Conservation (phyloP, 1,140 invertebrate genomes). For the Nephila pilipes region DNA sequence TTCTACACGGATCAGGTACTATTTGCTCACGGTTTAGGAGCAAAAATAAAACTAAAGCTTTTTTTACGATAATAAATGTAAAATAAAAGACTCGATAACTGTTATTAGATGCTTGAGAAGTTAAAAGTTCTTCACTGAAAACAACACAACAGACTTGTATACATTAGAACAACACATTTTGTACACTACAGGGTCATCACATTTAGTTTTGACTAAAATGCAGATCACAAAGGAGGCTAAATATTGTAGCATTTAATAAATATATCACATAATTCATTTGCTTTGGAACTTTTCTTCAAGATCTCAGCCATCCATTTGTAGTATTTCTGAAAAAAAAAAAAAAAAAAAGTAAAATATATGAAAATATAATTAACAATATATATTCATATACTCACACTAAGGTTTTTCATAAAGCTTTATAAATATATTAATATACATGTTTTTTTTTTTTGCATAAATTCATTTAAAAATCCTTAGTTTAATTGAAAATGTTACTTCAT, state of each 20-base stretch:
- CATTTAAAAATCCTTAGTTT: too few species aligned
- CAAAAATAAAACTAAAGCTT: neutral
- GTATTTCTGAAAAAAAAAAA: constrained; percentile 24
- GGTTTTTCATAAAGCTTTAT: too few species aligned
- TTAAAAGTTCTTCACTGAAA: neutral
- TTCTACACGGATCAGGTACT: neutral
- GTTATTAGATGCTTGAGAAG: neutral
- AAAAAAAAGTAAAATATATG: neutral
- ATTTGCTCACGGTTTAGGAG: neutral
- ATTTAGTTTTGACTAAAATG: constrained; percentile 16
- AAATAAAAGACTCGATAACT: neutral
- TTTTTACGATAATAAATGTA: neutral
- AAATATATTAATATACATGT: too few species aligned
- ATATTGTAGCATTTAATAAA: constrained; percentile 67
- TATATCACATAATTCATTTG: constrained; percentile 60
- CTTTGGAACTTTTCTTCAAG: constrained; percentile 12
- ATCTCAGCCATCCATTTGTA: constrained; percentile 55
- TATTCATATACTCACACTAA: too few species aligned
- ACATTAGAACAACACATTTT: constrained; percentile 43
- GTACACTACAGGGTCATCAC: constrained; percentile 45
- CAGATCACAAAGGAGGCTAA: constrained; percentile 55
- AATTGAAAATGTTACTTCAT: too few species aligned
- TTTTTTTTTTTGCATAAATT: too few species aligned
- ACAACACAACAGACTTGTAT: neutral
- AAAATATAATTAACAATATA: neutral